A percentile compares a stretch with the other conserved stretches of the same genome.
phyloP scores from a whole-genome alignment of 1,140 invertebrate genomes.

The Trichomalopsis sarcophagae region DNA sequence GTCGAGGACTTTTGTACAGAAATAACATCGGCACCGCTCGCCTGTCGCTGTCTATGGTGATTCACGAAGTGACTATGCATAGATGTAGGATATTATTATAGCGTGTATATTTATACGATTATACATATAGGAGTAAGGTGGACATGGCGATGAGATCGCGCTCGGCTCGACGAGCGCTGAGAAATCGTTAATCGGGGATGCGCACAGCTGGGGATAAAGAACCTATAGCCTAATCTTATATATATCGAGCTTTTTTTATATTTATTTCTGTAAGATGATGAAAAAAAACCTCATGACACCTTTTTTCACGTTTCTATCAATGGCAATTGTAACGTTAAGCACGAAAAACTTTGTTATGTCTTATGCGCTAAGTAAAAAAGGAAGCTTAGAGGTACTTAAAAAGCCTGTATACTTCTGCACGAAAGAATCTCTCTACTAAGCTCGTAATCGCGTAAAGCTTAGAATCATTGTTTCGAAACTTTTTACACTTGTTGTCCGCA shows the following conservation, averaged over 20 bases:
- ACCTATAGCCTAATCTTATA: background rate
- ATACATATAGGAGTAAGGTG: background rate
- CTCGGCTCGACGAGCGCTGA: background rate
- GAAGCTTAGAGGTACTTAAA: conserved; percentile 31
- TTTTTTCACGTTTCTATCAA: background rate
- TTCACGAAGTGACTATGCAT: conserved; percentile 14
- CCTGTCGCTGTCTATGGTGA: background rate
- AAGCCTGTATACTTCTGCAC: background rate
- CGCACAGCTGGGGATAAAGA: background rate
- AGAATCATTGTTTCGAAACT: background rate
- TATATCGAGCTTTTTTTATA: conserved; percentile 26
- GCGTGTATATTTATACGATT: background rate
- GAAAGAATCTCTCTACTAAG: conserved; percentile 42
- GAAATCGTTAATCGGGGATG: background rate
- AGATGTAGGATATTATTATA: background rate
- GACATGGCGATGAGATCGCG: conserved; percentile 5
- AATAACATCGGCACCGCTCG: background rate
- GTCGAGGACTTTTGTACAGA: background rate
- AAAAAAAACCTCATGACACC: background rate
- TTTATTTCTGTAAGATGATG: conserved; percentile 15
- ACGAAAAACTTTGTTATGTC: background rate
- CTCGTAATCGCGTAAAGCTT: background rate
- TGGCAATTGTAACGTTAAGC: too few species aligned
- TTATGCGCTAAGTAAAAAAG: background rate
- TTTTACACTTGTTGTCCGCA: background rate